Base-by-base conservation (phyloP, 2,888 invertebrate species). In the Tricholauxania praeusta region DNA sequence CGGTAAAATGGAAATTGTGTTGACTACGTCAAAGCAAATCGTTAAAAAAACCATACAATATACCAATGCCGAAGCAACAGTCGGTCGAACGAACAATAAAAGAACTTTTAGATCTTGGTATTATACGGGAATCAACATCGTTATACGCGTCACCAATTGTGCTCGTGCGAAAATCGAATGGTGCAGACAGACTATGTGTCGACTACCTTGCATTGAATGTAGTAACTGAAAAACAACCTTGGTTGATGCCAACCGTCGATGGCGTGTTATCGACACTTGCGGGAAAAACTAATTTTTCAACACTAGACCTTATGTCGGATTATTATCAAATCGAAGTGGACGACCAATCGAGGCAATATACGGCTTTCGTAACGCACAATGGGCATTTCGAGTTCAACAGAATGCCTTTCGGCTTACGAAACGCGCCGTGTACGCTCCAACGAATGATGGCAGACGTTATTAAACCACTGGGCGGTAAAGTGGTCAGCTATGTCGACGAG, bases 211-310 rank as follows among this genome's bases (percentile, higher is more conserved):
- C 52, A 17, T 19, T 73, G 5, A 84, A 72, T 74, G 51, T 55
- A 14, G 62, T 74, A 12, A 77, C 74, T 1, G 71, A 71, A 52
- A 72, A 72, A n/a, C 72, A 67, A 32, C 70, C 70, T 8, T 74
- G 72, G 69, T 49, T 53, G n/a, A 75, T 71, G 71, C 72, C 74
- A 14, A 74, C 68, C 6, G 75, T n/a, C n/a, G n/a, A n/a, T n/a
- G n/a, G n/a, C n/a, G n/a, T 75, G 12, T 47, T 85, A 12, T 81
- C 83, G 0, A 78, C 80, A 1, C 72, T 87, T 0, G 84, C 87
- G 67, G 59, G 84, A 32, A 80, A 79, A 63, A 86, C 86, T 17
- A 69, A 72, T 66, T 75, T 71, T 55, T 67, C 65, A 6, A 74
- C 71, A 3, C 59, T 71, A 8, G 55, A 53, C 19, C 15, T 55